Base-by-base conservation (phyloP, 1,140 invertebrate species). In the Agrypnia vestita region DNA sequence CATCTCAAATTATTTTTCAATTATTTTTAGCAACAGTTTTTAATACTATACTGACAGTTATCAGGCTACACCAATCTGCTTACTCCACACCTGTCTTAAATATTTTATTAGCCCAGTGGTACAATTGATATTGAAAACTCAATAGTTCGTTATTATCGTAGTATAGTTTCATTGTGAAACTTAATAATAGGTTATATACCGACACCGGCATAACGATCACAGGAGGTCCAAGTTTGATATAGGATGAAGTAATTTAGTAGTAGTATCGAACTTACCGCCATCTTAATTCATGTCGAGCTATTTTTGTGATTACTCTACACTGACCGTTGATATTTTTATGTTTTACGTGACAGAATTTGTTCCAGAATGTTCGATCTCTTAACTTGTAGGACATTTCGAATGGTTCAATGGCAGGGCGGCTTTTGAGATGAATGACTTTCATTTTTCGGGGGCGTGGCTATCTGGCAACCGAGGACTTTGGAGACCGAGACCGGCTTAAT, bases 281-380 rank as follows among this genome's bases (percentile, higher is more conserved):
- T 69, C 43, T 69, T 69, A 44, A 69, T 69, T 69, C 46, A 35
- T 43, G 10, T 44, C 13, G 62, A 43, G 17, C 62, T 46, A 47
- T 69, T 47, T 69, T n/a, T 47, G 46, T 69, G 64, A 69, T 69
- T 69, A 43, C 43, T 69, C 64, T 69, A 69, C 46, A 19, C 43
- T 49, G 13, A 3, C 44, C 64, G 44, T 46, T 44, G 43, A 47
- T 44, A 67, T 46, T 67, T 67, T 67, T 69, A 69, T 69, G 7
- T 69, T 15, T 46, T 69, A 69, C 64, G 64, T 69, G 64, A 69
- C 44, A 49, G 17, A 69, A 69, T 49, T 44, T 69, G 15, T 3
- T 35, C 49, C 49, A 51, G n/a, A 51, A 51, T 51, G 8, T 51
- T 51, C 11, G 3, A 15, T 3, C 11, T 15, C 6, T 35, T 35